Conservation (phyloP, 2,888 invertebrate genomes). For the Hirtodrosophila alboralis region DNA sequence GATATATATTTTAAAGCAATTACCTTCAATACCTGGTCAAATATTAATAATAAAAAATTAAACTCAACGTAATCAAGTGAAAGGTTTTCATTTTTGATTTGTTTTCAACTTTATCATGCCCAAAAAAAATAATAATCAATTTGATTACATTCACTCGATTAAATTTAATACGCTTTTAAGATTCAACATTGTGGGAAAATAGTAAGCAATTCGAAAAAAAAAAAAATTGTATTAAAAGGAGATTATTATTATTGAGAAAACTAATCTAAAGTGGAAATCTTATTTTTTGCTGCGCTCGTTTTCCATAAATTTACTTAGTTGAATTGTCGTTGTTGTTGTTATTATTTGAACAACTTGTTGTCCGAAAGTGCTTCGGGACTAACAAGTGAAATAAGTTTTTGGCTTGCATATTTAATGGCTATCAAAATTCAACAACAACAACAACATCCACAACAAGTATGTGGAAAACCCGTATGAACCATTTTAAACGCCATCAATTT, state of each 20-base stretch:
- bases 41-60: not conserved
- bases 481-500: constrained; percentile 70
- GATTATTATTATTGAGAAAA: constrained; percentile 16
- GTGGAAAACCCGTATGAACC: constrained; percentile 65
- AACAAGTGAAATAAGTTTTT: constrained; percentile 70
- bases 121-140: constrained; percentile 2
- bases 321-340: constrained; percentile 14
- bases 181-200: constrained; percentile 1
- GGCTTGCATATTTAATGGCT: constrained; percentile 69
- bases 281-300: constrained; percentile 19
- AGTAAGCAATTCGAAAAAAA: not conserved
- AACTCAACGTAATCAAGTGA: constrained; percentile 6
- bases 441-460: constrained; percentile 40
- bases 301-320: constrained; percentile 30
- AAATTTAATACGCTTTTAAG: constrained; percentile 6
- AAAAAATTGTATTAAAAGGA: constrained; percentile 10
- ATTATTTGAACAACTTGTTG: constrained; percentile 20
- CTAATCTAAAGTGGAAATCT: constrained; percentile 22
- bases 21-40: no score
- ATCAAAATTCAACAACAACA: constrained; percentile 48
- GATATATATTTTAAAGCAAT: no score
- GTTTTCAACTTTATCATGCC: not conserved
- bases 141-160: not conserved
- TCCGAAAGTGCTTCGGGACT: constrained; percentile 32
- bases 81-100: constrained; percentile 3